phyloP scores from a whole-genome alignment of 2,113 vertebrate species.

The Vombatus ursinus region DNA sequence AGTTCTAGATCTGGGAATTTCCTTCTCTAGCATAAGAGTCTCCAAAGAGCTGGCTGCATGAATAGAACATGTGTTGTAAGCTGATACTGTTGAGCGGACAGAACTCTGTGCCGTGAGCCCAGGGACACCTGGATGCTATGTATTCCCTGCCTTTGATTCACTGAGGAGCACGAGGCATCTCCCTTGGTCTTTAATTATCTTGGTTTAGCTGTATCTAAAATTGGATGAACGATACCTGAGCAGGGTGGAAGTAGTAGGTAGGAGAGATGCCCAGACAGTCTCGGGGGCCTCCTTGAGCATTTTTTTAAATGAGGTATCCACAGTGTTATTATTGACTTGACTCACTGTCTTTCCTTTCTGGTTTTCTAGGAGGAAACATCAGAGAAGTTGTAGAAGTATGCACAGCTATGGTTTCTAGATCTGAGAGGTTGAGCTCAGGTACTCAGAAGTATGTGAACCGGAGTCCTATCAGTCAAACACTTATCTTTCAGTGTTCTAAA shows the following conservation, averaged over 20 bases:
- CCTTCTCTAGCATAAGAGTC: not conserved
- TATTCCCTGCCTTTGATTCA: not conserved
- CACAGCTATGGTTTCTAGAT: not conserved
- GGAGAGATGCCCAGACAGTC: not conserved
- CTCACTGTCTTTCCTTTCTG: not conserved
- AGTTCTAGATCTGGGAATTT: not conserved
- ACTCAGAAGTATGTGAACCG: not conserved
- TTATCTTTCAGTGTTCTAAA: not conserved
- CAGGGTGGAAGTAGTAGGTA: not conserved
- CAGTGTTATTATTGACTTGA: not conserved
- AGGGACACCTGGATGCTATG: not conserved
- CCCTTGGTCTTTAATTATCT: not conserved
- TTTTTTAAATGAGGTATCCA: not conserved
- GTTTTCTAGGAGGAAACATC: not conserved
- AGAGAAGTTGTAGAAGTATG: not conserved
- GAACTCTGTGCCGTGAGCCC: not conserved
- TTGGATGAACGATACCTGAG: rapidly evolving
- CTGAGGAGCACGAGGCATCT: not conserved
- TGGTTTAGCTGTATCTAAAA: not conserved
- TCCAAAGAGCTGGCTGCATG: not conserved
- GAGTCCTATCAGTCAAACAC: not conserved
- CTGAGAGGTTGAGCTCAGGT: not conserved
- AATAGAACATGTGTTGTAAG: not conserved
- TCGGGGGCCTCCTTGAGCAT: not conserved
- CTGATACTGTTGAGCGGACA: not conserved